phyloP scores from a whole-genome alignment of 1,140 invertebrate species.

The Drosophila subpulchrella region DNA sequence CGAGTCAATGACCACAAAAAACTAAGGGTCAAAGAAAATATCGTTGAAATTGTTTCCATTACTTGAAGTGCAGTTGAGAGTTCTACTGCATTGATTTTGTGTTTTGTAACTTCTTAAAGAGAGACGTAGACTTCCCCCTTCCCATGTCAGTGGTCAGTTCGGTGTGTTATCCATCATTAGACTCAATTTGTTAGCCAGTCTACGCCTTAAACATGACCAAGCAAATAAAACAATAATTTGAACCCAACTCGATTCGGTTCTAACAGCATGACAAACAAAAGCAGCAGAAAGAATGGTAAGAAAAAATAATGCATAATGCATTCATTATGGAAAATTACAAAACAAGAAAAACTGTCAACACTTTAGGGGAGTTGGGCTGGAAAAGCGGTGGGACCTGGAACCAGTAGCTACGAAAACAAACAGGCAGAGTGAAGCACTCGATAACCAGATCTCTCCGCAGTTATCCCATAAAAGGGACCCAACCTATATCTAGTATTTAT shows the following conservation, averaged over 20 bases:
- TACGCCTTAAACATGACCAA: slow-evolving; percentile 56
- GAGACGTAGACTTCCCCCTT: neutral
- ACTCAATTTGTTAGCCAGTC: slow-evolving; percentile 55
- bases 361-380: slow-evolving; percentile 2
- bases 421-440: slow-evolving; percentile 17
- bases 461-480: slow-evolving; percentile 35
- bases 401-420: slow-evolving; percentile 48
- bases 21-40: slow-evolving; percentile 27
- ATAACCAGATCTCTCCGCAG: slow-evolving; percentile 20
- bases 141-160: slow-evolving; percentile 35
- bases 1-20: slow-evolving; percentile 47
- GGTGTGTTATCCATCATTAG: slow-evolving; percentile 53
- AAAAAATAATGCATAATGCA: slow-evolving; percentile 51
- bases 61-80: slow-evolving; percentile 34
- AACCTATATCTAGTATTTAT: slow-evolving; percentile 24
- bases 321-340: slow-evolving; percentile 49
- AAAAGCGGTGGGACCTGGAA: slow-evolving; percentile 18
- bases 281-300: neutral
- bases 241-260: slow-evolving; percentile 38
- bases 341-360: slow-evolving; percentile 50
- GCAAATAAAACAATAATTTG: slow-evolving; percentile 36
- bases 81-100: slow-evolving; percentile 3
- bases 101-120: slow-evolving; percentile 14
- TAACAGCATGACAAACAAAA: slow-evolving; percentile 61
- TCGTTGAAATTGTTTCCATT: slow-evolving; percentile 50